Conservation (phyloP, 2,888 invertebrate species). For the Limnephilus auricula region DNA sequence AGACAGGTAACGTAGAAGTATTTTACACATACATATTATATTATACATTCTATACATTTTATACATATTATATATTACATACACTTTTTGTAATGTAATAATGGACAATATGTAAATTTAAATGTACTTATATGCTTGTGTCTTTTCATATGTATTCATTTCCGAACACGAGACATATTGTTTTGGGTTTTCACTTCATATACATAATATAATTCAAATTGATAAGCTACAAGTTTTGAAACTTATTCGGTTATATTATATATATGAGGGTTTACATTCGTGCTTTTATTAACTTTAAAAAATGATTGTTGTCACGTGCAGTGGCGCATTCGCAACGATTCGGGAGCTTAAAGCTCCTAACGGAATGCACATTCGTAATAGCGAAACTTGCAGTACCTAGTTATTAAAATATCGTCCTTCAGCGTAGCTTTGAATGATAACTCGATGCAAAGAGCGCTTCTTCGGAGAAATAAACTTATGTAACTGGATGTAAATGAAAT, state of each 20-base stretch:
- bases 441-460: not conserved
- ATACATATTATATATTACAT: too few relatives aligned
- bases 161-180: too few relatives aligned
- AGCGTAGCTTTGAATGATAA: not conserved
- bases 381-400: not conserved
- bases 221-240: too few relatives aligned
- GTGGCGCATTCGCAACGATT: slow-evolving; percentile 4
- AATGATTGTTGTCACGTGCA: slow-evolving; percentile 23
- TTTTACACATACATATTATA: too few relatives aligned
- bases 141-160: too few relatives aligned
- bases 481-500: not conserved
- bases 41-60: too few relatives aligned
- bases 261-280: not conserved
- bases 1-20: too few relatives aligned
- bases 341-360: slow-evolving; percentile 19
- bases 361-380: not conserved
- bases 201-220: too few relatives aligned
- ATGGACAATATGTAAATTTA: too few relatives aligned
- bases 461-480: not conserved
- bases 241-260: not conserved
- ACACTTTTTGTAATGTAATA: too few relatives aligned
- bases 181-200: too few relatives aligned
- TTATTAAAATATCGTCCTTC: slow-evolving; percentile 32
- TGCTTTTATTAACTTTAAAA: slow-evolving; percentile 9
- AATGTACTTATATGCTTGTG: too few relatives aligned